Percentiles rank a stretch among this genome's conserved stretches.
Evolutionary conservation across 2,888 invertebrate species (phyloP).

Genomic region (Notocelia uddmanniana): DNA sequence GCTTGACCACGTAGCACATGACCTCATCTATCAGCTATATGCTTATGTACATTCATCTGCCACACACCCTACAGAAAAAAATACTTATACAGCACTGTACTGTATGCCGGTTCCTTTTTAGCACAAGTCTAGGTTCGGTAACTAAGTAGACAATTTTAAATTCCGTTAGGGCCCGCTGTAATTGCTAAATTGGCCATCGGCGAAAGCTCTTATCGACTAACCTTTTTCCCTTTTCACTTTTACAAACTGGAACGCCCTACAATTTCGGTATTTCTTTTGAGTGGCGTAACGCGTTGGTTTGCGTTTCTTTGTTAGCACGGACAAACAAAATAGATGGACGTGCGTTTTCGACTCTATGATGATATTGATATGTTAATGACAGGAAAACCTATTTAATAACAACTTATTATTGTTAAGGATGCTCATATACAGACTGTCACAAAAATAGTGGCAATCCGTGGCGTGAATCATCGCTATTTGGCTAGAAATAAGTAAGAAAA

Average conservation of each 20-base stretch:
- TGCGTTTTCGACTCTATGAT: background rate
- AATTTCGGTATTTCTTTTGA: slow-evolving; percentile 53
- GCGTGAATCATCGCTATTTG: too few species aligned
- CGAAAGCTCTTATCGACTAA: slow-evolving; percentile 64
- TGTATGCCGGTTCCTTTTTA: background rate
- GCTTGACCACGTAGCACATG: too few species aligned
- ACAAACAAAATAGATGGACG: slow-evolving; percentile 7
- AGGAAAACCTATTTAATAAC: too few species aligned
- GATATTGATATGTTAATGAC: background rate
- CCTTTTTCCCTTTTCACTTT: slow-evolving; percentile 61
- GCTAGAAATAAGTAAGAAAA: too few species aligned
- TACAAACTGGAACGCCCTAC: slow-evolving; percentile 51
- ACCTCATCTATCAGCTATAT: too few species aligned
- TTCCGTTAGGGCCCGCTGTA: slow-evolving; percentile 57
- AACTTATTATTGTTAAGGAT: too few species aligned
- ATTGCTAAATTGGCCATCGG: slow-evolving; percentile 63
- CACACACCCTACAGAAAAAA: too few species aligned
- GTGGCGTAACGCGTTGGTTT: slow-evolving; percentile 56
- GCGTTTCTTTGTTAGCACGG: slow-evolving; percentile 48
- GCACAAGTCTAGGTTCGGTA: background rate
- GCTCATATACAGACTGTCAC: too few species aligned
- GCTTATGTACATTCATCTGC: too few species aligned
- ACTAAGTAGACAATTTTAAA: slow-evolving; percentile 51
- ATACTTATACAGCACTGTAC: too few species aligned
- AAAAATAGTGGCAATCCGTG: too few species aligned